Evolutionary conservation across 2,888 invertebrate species (phyloP), one percentile per base, ranked within the genome.

Genomic region (Xanthia togata): DNA sequence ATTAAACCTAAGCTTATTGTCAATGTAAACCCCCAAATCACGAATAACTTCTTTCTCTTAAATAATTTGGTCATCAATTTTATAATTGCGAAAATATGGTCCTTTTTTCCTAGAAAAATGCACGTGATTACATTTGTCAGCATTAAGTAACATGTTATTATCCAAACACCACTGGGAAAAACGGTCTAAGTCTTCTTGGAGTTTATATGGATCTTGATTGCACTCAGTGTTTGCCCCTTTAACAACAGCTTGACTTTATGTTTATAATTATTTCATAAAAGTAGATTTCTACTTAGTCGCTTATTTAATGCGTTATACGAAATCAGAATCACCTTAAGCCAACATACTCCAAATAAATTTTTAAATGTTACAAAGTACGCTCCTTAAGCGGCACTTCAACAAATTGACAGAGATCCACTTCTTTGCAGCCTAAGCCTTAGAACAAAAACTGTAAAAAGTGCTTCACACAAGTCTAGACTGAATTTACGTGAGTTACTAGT

Each of bases 361-460:
- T n/a, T 60, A 84, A 80, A 80, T 80, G n/a, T 31, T n/a, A 14
- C 47, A 35, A 70, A 68, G 62, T 64, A 50, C 4, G 14, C 44
- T 44, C 41, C 26, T 62, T 60, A 23, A 70, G 65, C 38, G 38
- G 17, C n/a, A 64, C 71, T 81, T 65, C 14, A 62, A 47, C n/a
- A 62, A 53, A 85, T 62, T 81, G 76, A 68, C 59, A 31, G 70
- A 81, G 44, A 63, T 57, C 65, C 65, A 79, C 50, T 70, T 81
- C 70, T 81, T 62, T 57, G 50, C 59, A 50, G 41, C 67, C 26
- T 53, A 31, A 74, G 69, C 59, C 3, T 41, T 44, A 26, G 68
- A 38, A 71, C 82, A 83, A 83, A 83, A 85, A 85, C 85, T 71
- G 31, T 26, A 71, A 23, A 59, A 83, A 78, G 68, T 60, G 12